Percentiles rank a stretch among this genome's conserved stretches.
Conservation (phyloP, 1,140 invertebrate species). For the Drosophila nasuta region DNA sequence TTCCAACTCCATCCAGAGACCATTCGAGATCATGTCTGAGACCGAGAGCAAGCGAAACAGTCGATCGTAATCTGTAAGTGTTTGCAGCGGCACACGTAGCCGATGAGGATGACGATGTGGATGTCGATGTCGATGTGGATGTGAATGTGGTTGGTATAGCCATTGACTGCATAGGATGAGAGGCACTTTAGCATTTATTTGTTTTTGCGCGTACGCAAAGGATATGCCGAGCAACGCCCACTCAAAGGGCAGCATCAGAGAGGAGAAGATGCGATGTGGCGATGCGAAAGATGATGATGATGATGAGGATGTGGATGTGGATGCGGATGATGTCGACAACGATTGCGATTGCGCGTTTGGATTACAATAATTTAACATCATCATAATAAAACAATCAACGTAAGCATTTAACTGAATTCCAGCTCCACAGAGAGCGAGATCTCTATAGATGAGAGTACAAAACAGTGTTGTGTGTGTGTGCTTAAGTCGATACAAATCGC, state of each 20-base stretch:
- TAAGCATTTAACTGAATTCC: constrained; percentile 60
- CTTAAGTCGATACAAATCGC: constrained; percentile 79
- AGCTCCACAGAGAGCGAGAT: constrained; percentile 13
- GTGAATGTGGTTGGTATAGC: constrained; percentile 9
- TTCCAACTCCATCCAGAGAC: neutral
- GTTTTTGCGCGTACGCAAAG: constrained; percentile 80
- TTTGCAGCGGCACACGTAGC: constrained; percentile 61
- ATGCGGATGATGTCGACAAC: constrained; percentile 81
- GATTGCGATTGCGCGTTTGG: constrained; percentile 82
- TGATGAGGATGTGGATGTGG: constrained; percentile 47
- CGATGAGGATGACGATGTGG: constrained; percentile 12
- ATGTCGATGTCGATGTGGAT: constrained; percentile 17
- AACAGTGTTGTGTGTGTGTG: constrained; percentile 34
- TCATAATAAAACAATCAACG: constrained; percentile 85
- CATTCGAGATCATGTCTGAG: neutral
- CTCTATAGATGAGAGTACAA: neutral
- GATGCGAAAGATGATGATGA: constrained; percentile 46
- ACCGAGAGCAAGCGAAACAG: constrained; percentile 39
- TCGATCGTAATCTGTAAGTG: constrained; percentile 82
- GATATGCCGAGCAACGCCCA: constrained; percentile 76
- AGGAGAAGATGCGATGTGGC: constrained; percentile 17
- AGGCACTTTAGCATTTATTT: constrained; percentile 67
- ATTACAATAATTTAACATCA: constrained; percentile 85
- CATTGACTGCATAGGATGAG: constrained; percentile 22
- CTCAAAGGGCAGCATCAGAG: constrained; percentile 23